A percentile compares a stretch with the other conserved stretches of the same genome.
Evolutionary conservation across 2,113 vertebrate genomes (phyloP).

Genomic region (Saccopteryx leptura): DNA sequence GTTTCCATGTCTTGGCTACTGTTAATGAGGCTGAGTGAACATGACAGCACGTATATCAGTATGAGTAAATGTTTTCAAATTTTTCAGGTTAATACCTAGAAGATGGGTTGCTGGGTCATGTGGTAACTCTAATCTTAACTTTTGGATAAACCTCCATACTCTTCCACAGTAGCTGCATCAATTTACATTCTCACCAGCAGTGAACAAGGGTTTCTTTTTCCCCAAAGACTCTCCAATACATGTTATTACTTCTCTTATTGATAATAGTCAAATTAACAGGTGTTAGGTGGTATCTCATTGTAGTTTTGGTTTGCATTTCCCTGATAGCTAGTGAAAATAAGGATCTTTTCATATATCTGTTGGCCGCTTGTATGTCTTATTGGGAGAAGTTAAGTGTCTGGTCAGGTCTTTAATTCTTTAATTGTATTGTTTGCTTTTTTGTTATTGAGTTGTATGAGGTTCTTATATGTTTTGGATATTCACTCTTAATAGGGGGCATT

Average conservation of each 20-base stretch:
- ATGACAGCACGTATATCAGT: background rate
- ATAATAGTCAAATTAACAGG: background rate
- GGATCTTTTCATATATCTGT: background rate
- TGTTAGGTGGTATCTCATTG: background rate
- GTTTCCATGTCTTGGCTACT: background rate
- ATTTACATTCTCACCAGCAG: background rate
- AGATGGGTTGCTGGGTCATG: background rate
- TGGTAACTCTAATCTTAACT: background rate
- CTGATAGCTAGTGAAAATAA: background rate
- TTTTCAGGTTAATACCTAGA: background rate
- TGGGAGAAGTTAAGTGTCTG: background rate
- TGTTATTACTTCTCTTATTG: background rate
- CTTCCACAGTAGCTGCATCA: background rate
- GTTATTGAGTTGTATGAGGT: background rate
- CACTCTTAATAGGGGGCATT: background rate
- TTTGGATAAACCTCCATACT: background rate
- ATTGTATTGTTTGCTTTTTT: background rate
- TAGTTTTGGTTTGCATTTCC: background rate
- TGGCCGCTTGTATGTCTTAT: background rate
- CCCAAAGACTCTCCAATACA: background rate
- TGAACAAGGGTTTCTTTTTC: background rate
- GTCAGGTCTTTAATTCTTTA: background rate
- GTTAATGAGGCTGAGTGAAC: background rate
- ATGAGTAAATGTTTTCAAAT: background rate
- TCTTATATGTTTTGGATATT: background rate